These are phyloP conservation scores for Selene dorsalis DNA, from an alignment of 2,797 vertebrate species.

Conservation along the genomic window DNA sequence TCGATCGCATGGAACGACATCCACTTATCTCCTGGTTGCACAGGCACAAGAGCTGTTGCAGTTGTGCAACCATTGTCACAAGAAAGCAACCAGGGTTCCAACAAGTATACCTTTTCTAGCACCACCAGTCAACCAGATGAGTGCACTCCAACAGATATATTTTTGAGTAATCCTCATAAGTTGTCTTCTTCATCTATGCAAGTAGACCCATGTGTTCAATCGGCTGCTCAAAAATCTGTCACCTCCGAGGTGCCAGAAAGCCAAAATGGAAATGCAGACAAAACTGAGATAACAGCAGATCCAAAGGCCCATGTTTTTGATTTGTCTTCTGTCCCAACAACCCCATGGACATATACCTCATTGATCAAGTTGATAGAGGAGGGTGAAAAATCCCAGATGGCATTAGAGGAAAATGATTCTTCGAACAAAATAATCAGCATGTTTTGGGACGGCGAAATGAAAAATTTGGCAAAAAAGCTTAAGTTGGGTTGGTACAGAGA, in stretches of 20 bases:
- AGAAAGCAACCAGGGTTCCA: constrained; percentile 17
- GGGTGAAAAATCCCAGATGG: background rate
- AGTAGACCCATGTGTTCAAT: background rate
- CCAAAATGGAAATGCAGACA: background rate
- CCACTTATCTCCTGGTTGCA: constrained; percentile 25
- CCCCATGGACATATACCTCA: constrained; percentile 53
- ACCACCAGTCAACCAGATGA: rapidly evolving
- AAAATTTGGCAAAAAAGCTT: rapidly evolving
- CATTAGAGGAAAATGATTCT: background rate
- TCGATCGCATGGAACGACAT: constrained; percentile 15
- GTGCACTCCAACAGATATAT: background rate
- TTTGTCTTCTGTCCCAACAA: constrained; percentile 56
- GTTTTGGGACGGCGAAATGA: constrained; percentile 50
- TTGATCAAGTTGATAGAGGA: constrained; percentile 24
- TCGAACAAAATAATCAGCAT: background rate
- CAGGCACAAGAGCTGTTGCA: constrained; percentile 67
- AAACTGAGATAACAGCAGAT: background rate
- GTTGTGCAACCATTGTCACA: constrained; percentile 78
- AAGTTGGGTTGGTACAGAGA: background rate
- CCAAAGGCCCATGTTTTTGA: background rate
- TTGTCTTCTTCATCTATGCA: background rate
- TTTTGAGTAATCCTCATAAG: background rate
- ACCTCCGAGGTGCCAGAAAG: constrained; percentile 6
- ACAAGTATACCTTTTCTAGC: background rate
- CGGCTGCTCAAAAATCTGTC: background rate